phyloP scores from a whole-genome alignment of 2,888 invertebrate species.

The Elgonia sp. region DNA sequence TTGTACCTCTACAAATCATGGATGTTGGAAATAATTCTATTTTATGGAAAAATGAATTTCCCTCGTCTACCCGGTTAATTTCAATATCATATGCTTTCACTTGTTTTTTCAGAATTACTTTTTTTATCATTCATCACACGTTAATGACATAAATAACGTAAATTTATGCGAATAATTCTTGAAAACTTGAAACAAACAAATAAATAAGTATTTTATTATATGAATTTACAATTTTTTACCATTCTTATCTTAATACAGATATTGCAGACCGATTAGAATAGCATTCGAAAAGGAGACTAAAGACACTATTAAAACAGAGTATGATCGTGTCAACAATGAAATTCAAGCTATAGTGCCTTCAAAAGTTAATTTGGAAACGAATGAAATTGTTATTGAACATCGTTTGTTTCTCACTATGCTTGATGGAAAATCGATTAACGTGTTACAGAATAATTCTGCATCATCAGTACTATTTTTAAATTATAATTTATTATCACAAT shows the following conservation, averaged over 20 bases:
- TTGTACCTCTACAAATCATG: background rate
- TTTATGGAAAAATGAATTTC: background rate
- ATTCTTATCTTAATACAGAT: background rate
- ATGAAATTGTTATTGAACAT: background rate
- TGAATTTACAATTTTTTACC: background rate
- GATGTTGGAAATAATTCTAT: background rate
- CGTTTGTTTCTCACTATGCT: background rate
- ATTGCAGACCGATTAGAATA: background rate
- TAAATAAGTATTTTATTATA: background rate
- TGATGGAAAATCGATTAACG: conserved; percentile 3
- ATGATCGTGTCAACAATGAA: background rate
- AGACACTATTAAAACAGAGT: background rate
- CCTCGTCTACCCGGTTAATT: background rate
- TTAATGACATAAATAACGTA: background rate
- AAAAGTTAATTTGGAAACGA: background rate
- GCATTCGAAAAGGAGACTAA: background rate
- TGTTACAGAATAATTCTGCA: background rate
- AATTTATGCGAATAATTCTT: background rate
- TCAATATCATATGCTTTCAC: too few species aligned
- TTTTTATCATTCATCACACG: background rate
- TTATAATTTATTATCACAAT: too few species aligned
- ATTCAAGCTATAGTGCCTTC: background rate
- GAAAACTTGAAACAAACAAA: background rate
- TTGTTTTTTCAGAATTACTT: background rate
- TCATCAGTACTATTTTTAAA: background rate